Conservation (phyloP, 2,797 vertebrate species). For the Eulemur albifrons region DNA sequence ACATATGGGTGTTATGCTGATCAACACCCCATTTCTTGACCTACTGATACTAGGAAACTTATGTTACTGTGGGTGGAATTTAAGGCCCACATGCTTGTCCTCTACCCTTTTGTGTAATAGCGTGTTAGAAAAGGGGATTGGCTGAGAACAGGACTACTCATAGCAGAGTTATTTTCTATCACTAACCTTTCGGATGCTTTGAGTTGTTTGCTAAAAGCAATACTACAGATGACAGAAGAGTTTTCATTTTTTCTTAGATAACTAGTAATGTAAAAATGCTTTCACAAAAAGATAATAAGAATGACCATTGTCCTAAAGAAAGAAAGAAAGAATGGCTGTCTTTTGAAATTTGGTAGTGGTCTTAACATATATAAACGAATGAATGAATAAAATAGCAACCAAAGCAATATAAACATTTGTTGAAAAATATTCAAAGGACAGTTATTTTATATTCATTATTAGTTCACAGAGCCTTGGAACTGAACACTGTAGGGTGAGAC, state of each 20-base stretch:
- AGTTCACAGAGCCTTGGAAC: neutral
- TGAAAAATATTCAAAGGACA: neutral
- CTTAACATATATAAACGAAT: neutral
- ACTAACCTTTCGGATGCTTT: neutral
- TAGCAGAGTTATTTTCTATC: neutral
- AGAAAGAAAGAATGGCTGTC: neutral
- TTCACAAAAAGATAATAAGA: neutral
- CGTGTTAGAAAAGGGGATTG: neutral
- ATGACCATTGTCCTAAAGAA: neutral
- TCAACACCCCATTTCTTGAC: neutral
- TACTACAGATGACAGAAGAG: neutral
- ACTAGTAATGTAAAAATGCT: neutral
- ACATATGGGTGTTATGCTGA: neutral
- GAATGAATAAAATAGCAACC: neutral
- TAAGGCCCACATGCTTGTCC: neutral
- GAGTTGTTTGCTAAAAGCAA: conserved; percentile 3
- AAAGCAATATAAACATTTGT: neutral
- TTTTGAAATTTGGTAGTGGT: neutral
- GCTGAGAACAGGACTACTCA: neutral
- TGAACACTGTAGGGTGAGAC: neutral
- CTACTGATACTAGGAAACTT: neutral
- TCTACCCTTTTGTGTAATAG: neutral
- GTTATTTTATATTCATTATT: neutral
- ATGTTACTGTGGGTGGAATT: neutral
- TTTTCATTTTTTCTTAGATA: conserved; percentile 40